phyloP scores from a whole-genome alignment of 2,113 vertebrate species.

The Chroicocephalus ridibundus region DNA sequence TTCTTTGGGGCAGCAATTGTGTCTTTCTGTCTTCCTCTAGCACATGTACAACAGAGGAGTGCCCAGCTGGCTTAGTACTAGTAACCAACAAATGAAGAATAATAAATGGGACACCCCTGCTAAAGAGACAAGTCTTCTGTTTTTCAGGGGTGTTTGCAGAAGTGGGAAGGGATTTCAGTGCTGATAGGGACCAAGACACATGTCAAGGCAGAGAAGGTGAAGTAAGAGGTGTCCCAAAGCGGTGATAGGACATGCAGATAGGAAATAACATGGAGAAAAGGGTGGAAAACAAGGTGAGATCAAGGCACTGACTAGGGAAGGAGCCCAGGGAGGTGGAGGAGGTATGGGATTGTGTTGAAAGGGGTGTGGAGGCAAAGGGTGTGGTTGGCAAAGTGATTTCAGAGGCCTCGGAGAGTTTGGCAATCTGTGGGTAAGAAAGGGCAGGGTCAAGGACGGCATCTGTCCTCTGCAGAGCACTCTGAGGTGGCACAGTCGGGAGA shows the following conservation, averaged over 20 bases:
- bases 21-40: not conserved
- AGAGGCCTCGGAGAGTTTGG: not conserved
- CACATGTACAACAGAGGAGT: too few relatives aligned
- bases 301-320: not conserved
- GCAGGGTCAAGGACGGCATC: not conserved
- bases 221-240: not conserved
- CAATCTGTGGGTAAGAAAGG: not conserved
- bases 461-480: not conserved
- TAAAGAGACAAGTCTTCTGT: not conserved
- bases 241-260: not conserved
- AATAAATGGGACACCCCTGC: not conserved
- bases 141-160: not conserved
- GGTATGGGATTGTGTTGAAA: slow-evolving; percentile 28
- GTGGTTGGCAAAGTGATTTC: not conserved
- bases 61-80: rapidly evolving
- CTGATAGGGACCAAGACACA: not conserved
- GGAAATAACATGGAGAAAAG: not conserved
- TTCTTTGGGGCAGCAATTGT: too few relatives aligned
- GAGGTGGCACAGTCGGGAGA: not conserved
- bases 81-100: not conserved
- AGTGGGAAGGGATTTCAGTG: not conserved
- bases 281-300: not conserved
- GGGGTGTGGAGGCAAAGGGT: slow-evolving; percentile 22
- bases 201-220: not conserved
- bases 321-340: not conserved